Evolutionary conservation across 1,140 invertebrate species (phyloP), one percentile per base, ranked within the genome.

Genomic region (Cyrtorhinus lividipennis): DNA sequence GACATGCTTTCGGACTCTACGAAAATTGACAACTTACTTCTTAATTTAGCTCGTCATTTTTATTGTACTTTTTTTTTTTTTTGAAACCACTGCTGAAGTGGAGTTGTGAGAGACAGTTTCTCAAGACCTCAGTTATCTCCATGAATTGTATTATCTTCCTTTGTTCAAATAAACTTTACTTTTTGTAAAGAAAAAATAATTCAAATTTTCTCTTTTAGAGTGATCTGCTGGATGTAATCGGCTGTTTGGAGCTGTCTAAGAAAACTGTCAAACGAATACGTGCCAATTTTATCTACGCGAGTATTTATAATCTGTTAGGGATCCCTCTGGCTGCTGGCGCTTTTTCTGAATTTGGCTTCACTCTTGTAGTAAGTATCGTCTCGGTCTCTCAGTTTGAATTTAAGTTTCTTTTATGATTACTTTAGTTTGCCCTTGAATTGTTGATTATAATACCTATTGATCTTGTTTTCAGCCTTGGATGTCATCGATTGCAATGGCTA

Each of bases 401-500:
- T 22, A 18, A 59, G 5, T 10, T 22, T 61, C 24, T 46, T 15
- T 20, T 24, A 13, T 62, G n/a, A 58, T 58, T 24, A 18, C 58
- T 62, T 62, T 10, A 62, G 15, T 48, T 10, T 56, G n/a, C 13
- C 30, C 12, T 25, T 3, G 22, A 25, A 22, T 13, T 44, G 38
- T 44, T 38, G 5, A 27, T 46, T 62, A n/a, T 66, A 22, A n/a
- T n/a, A 65, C 5, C 18, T 59, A 18, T 62, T 56, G n/a, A n/a
- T n/a, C n/a, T 59, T 62, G 62, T 15, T 73, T 79, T 48, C 81
- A 93, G 78, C 97, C 97, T 0, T 99, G 97, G 97, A 99, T 99
- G 95, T 96, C 95, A 5, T 96, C 95, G 5, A 95, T 92, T 30
- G 95, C 95, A 1, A 99, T 99, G 96, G 95, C 95, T 1, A 77